phyloP scores from a whole-genome alignment of 2,888 invertebrate species.

The Lissocephala sabroskyi region DNA sequence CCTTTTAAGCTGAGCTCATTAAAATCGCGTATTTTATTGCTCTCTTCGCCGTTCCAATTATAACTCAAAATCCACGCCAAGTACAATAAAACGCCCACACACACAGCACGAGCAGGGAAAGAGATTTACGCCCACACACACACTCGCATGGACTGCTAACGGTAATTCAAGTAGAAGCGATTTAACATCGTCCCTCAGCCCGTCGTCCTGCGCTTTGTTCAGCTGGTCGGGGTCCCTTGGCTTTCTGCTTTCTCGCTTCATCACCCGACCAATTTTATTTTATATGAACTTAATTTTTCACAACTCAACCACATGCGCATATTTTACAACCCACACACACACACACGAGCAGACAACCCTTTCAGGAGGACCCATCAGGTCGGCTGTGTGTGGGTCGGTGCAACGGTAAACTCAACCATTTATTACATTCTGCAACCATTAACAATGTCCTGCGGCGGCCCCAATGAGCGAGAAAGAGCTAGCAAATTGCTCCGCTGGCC shows the following conservation, averaged over 20 bases:
- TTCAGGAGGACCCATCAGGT: slow-evolving; percentile 16
- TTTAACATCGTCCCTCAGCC: too few relatives aligned
- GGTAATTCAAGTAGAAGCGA: slow-evolving; percentile 58
- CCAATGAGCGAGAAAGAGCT: slow-evolving; percentile 1
- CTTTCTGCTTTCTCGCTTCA: slow-evolving; percentile 11
- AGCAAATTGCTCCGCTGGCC: neutral
- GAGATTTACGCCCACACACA: slow-evolving; percentile 42
- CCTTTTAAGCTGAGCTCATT: neutral
- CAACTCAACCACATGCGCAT: slow-evolving; percentile 46
- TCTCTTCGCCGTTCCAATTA: slow-evolving; percentile 58
- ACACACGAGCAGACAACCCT: slow-evolving; percentile 44
- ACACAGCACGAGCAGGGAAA: neutral
- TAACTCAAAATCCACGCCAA: slow-evolving; percentile 54
- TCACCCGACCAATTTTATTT: slow-evolving; percentile 39
- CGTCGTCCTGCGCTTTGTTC: too few relatives aligned
- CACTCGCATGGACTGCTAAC: slow-evolving; percentile 29
- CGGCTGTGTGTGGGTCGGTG: slow-evolving; percentile 24
- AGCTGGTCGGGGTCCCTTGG: too few relatives aligned
- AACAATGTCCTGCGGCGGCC: slow-evolving; percentile 14
- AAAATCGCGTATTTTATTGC: slow-evolving; percentile 36
- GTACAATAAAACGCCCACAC: slow-evolving; percentile 47
- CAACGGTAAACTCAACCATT: slow-evolving; percentile 62
- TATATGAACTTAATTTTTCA: slow-evolving; percentile 60
- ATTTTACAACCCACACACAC: slow-evolving; percentile 29
- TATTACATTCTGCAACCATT: slow-evolving; percentile 44